phyloP scores from a whole-genome alignment of 2,797 vertebrate species.

The Tadarida brasiliensis region DNA sequence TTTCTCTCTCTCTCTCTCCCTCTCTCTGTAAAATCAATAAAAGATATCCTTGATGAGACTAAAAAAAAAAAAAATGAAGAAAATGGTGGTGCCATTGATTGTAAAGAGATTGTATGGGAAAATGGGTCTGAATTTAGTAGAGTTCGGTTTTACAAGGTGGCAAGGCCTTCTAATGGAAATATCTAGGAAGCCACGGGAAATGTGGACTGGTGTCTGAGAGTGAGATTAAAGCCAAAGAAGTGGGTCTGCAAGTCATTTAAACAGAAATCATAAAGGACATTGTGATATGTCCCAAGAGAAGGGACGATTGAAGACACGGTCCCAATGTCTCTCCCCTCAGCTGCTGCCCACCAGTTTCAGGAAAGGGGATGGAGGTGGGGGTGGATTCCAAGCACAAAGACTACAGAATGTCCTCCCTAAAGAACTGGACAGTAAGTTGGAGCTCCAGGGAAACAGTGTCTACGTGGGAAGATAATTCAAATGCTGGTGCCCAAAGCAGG shows the following conservation, averaged over 20 bases:
- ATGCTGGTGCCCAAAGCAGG: neutral
- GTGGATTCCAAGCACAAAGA: neutral
- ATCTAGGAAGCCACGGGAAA: neutral
- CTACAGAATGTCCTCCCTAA: neutral
- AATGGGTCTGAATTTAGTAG: neutral
- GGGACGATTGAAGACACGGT: too few species aligned
- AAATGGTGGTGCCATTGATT: neutral
- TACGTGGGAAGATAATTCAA: neutral
- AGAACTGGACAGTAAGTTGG: neutral
- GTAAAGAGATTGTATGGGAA: neutral
- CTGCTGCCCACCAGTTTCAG: neutral
- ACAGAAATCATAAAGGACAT: neutral
- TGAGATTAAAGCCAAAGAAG: neutral
- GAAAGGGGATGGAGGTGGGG: neutral
- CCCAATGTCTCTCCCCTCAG: neutral
- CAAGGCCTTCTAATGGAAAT: neutral
- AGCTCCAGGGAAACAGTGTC: neutral
- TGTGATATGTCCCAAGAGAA: neutral
- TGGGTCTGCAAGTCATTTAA: neutral
- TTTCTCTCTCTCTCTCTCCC: neutral
- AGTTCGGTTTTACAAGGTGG: neutral
- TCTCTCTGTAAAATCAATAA: neutral
- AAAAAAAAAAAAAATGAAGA: too few species aligned
- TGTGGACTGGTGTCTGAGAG: neutral
- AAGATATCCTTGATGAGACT: too few species aligned